Conservation (phyloP, 2,113 vertebrate genomes). For the Triplophysa tibetana region DNA sequence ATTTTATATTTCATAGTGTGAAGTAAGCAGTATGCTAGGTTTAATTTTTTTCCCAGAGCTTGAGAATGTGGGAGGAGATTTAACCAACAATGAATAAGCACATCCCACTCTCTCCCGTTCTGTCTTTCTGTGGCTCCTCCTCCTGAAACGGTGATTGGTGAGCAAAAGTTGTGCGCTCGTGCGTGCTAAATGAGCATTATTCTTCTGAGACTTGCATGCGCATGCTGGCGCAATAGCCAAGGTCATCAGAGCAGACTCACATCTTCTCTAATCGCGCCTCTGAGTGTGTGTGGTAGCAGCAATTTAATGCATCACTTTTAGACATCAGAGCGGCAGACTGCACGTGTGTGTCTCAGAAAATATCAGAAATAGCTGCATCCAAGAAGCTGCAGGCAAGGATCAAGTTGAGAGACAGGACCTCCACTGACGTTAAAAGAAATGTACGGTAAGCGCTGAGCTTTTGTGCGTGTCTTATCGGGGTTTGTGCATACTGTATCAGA, state of each 20-base stretch:
- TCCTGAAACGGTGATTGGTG: conserved; percentile 40
- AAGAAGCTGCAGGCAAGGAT: conserved; percentile 56
- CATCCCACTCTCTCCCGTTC: neutral
- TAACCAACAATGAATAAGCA: conserved; percentile 2
- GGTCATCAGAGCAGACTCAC: conserved; percentile 74
- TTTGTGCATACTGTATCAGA: conserved; percentile 10
- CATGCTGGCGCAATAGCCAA: conserved; percentile 69
- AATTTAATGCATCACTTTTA: neutral
- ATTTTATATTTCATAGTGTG: too few relatives aligned
- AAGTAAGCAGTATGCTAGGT: too few relatives aligned
- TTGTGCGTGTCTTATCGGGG: neutral
- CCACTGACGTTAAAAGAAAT: conserved; percentile 40
- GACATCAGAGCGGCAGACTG: neutral
- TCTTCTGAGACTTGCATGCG: conserved; percentile 56
- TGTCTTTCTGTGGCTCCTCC: neutral
- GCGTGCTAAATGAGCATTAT: conserved; percentile 52
- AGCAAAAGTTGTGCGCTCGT: conserved; percentile 41
- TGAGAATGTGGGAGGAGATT: conserved; percentile 28
- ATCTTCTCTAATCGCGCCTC: conserved; percentile 58
- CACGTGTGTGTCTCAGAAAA: conserved; percentile 48
- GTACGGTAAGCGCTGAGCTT: conserved; percentile 49
- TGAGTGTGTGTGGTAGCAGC: conserved; percentile 7
- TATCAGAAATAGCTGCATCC: conserved; percentile 50
- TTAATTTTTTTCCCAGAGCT: too few relatives aligned
- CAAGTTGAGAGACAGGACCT: conserved; percentile 42